These are phyloP conservation scores for Sebastes oblongus DNA, from an alignment of 2,797 vertebrate genomes.

Conservation along the genomic window DNA sequence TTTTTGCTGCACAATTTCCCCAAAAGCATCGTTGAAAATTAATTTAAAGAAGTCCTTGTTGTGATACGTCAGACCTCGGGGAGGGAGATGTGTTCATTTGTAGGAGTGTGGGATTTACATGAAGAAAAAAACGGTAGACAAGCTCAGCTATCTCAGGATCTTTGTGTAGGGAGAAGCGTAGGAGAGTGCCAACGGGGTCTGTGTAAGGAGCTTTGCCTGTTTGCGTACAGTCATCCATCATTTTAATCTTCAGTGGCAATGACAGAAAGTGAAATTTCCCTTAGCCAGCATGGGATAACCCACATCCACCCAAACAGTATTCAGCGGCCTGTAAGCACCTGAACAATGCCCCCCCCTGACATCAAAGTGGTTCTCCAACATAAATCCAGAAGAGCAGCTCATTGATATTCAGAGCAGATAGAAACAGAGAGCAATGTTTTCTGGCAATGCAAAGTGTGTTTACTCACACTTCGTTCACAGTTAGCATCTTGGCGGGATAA, in stretches of 20 bases:
- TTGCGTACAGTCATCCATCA: slow-evolving; percentile 71
- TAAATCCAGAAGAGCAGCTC: slow-evolving; percentile 43
- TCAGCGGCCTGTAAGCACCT: slow-evolving; percentile 38
- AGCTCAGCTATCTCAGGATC: slow-evolving; percentile 52
- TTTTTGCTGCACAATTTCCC: neutral
- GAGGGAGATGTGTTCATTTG: slow-evolving; percentile 28
- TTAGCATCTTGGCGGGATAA: slow-evolving; percentile 22
- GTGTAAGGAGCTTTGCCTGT: slow-evolving; percentile 65
- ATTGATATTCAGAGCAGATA: slow-evolving; percentile 56
- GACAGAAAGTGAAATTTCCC: slow-evolving; percentile 60
- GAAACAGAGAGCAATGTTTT: slow-evolving; percentile 46
- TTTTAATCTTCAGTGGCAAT: slow-evolving; percentile 69
- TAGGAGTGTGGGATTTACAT: slow-evolving; percentile 23
- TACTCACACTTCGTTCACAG: slow-evolving; percentile 57
- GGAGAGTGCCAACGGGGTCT: slow-evolving; percentile 37
- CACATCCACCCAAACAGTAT: slow-evolving; percentile 23
- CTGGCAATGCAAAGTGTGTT: slow-evolving; percentile 51
- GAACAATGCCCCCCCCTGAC: slow-evolving; percentile 43
- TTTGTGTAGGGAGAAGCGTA: slow-evolving; percentile 30
- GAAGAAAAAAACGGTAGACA: slow-evolving; percentile 19
- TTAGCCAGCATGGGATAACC: slow-evolving; percentile 53
- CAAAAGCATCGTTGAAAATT: slow-evolving; percentile 11
- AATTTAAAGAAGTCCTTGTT: slow-evolving; percentile 4
- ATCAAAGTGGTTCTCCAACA: slow-evolving; percentile 15
- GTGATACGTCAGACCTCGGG: slow-evolving; percentile 1